Base-by-base conservation (phyloP, 2,797 vertebrate genomes). In the Phrynocephalus forsythii region DNA sequence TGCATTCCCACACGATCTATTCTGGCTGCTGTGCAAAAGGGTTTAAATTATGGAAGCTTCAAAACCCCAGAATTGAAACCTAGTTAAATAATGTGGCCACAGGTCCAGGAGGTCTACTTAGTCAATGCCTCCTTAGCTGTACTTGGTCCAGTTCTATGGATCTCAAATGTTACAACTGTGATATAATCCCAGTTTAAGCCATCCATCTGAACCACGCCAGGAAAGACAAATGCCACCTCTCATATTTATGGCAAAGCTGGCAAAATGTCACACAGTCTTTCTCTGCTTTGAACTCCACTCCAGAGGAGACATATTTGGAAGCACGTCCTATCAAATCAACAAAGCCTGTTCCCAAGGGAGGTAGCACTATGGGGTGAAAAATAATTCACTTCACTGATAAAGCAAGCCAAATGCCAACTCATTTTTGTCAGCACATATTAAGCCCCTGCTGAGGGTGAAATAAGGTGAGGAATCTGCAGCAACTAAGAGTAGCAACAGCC, bases 371-470 rank as follows among this genome's bases (percentile, higher is more conserved):
- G 15, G 33, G n/a, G 78, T 50, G 26, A 79, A 22, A 87, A 79
- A 72, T 63, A 87, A 71, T 83, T 87, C 30, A 56, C 5, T 26
- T 30, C 3, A 13, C 52, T 9, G 22, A 48, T 48, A 1, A 63
- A 56, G 73, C 68, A 63, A 83, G 80, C 50, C 67, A 87, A 77
- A 63, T 78, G 76, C 63, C 18, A 48, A 6, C 26, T 26, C 81
- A 71, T 83, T 66, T 83, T 85, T 83, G 48, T 87, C 75, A 83
- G 48, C 20, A 79, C 4, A 87, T 50, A 87, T 78, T 78, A 87
- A 28, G 30, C 24, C 66, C 81, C 86, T 83, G 66, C 86, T 83
- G 86, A 77, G 86, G 48, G 75, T 83, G 86, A 87, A 83, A 87
- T 83, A 87, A 83, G 67, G 82, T 87, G 33, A 89, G 38, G 82